Percentiles rank a stretch among this genome's conserved stretches.
Evolutionary conservation across 2,888 invertebrate species (phyloP).

Genomic region (Drosophila ochracea): DNA sequence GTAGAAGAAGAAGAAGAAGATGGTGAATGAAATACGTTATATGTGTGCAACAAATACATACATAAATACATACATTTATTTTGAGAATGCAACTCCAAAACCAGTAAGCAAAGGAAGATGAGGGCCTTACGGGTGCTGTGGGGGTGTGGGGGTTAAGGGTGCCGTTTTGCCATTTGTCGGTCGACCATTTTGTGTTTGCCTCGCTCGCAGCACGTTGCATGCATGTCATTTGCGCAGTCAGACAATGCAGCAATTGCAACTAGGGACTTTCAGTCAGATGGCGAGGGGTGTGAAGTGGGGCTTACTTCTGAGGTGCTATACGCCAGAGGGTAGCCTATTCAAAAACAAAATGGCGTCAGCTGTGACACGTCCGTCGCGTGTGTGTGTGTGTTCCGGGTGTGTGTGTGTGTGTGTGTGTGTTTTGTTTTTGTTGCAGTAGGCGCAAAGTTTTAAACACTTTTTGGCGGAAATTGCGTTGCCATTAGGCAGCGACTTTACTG

Average conservation of each 20-base stretch:
- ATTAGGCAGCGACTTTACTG: conserved; percentile 53
- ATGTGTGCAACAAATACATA: not conserved
- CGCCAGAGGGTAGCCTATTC: conserved; percentile 26
- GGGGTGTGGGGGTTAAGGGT: not conserved
- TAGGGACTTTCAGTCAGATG: conserved; percentile 2
- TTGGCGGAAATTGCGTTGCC: conserved; percentile 74
- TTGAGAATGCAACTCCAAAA: conserved; percentile 17
- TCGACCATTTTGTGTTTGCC: conserved; percentile 71
- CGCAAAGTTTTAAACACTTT: conserved; percentile 38
- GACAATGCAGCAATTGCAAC: conserved; percentile 62
- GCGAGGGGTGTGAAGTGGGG: not conserved
- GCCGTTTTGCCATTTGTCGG: conserved; percentile 64
- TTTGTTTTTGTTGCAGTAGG: conserved; percentile 11
- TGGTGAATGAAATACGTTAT: conserved; percentile 34
- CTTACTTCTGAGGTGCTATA: conserved; percentile 4
- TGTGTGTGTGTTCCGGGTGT: not conserved
- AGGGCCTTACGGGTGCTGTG: not conserved
- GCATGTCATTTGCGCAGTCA: conserved; percentile 78
- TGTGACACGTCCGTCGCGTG: conserved; percentile 31
- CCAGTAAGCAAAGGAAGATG: conserved; percentile 1
- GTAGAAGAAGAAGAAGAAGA: not conserved
- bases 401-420: conserved; percentile 4
- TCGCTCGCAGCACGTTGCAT: conserved; percentile 70
- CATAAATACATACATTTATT: conserved; percentile 1
- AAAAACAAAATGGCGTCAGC: conserved; percentile 71